These are phyloP conservation scores for Parasteatoda tepidariorum DNA, from an alignment of 1,140 invertebrate species.

Conservation along the genomic window DNA sequence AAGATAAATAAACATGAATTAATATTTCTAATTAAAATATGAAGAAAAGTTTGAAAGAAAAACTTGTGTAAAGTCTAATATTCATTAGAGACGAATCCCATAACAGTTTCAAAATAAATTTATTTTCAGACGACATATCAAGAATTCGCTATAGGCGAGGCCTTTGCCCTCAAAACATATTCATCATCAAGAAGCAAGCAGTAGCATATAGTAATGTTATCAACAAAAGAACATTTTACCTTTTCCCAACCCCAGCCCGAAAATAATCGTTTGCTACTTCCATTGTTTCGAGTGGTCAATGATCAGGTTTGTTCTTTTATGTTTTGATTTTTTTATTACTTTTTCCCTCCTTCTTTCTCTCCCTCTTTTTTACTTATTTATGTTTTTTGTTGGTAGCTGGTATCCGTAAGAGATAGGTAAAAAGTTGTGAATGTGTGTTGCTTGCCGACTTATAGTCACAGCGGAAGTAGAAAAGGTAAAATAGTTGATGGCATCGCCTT, in stretches of 20 bases:
- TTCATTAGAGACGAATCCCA: too few relatives aligned
- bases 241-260: not conserved
- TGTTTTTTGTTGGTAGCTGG: not conserved
- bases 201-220: slow-evolving; percentile 4
- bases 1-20: too few relatives aligned
- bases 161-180: slow-evolving; percentile 13
- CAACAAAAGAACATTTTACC: slow-evolving; percentile 32
- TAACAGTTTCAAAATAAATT: too few relatives aligned
- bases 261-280: slow-evolving; percentile 19
- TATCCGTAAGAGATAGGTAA: not conserved
- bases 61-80: too few relatives aligned
- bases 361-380: not conserved
- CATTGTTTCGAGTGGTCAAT: slow-evolving; percentile 46
- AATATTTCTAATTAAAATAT: too few relatives aligned
- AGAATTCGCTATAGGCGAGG: not conserved
- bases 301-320: slow-evolving; percentile 18
- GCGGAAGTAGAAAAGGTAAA: not conserved
- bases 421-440: not conserved
- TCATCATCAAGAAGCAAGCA: slow-evolving; percentile 12
- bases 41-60: too few relatives aligned
- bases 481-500: too few relatives aligned
- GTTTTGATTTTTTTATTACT: not conserved
- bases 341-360: not conserved
- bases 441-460: not conserved
- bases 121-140: too few relatives aligned